Percentiles rank a stretch among this genome's conserved stretches.
phyloP scores from a whole-genome alignment of 2,888 invertebrate genomes.

The Thymelicus sylvestris region DNA sequence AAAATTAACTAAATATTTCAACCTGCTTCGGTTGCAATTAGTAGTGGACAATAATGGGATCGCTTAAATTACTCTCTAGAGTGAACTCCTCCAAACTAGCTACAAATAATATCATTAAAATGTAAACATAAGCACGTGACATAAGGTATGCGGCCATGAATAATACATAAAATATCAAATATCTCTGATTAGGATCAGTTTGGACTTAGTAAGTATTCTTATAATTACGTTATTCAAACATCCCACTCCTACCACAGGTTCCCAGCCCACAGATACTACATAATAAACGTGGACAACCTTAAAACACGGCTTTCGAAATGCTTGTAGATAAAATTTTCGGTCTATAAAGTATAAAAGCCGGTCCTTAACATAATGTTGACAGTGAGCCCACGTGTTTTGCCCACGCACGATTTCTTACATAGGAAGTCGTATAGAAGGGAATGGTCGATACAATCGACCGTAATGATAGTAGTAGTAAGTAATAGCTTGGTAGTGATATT shows the following conservation, averaged over 20 bases:
- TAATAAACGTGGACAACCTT: slow-evolving; percentile 33
- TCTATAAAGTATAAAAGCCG: slow-evolving; percentile 31
- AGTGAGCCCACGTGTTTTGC: slow-evolving; percentile 57
- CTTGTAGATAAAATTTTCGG: slow-evolving; percentile 34
- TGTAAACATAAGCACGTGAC: no score
- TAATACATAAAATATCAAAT: neutral
- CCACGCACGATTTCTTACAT: slow-evolving; percentile 61
- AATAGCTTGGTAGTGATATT: no score
- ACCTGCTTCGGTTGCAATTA: no score
- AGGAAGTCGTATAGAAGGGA: slow-evolving; percentile 1
- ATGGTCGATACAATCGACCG: neutral
- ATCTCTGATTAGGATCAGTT: slow-evolving; percentile 1
- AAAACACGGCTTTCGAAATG: slow-evolving; percentile 26
- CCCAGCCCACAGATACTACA: slow-evolving; percentile 26
- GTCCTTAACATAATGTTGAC: slow-evolving; percentile 40
- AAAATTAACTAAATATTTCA: no score
- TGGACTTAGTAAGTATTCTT: neutral
- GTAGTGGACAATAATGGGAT: no score
- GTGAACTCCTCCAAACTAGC: no score
- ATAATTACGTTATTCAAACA: slow-evolving; percentile 14
- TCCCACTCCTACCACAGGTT: neutral
- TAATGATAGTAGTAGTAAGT: no score
- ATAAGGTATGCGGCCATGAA: neutral
- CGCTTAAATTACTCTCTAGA: no score
- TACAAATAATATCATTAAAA: no score